These are phyloP conservation scores for Desmophyllum pertusum DNA, from an alignment of 92 coral and sea anemone species.

Conservation along the genomic window DNA sequence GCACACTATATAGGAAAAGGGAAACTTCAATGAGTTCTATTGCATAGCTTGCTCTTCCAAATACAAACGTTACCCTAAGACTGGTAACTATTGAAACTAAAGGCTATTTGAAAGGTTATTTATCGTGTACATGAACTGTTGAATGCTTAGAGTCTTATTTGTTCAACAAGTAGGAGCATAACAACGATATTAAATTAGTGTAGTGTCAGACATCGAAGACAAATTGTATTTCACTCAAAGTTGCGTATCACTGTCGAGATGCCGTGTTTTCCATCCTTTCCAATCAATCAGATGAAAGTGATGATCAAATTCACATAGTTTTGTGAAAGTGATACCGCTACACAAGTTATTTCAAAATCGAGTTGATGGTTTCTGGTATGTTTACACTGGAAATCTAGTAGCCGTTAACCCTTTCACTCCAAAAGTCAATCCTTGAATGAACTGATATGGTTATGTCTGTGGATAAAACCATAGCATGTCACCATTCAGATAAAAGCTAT, in stretches of 20 bases:
- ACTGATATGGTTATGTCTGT: not conserved
- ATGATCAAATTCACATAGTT: too few species aligned
- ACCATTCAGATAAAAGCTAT: not conserved
- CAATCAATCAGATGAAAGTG: not conserved
- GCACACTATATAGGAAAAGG: too few species aligned
- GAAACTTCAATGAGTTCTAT: too few species aligned
- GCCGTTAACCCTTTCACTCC: not conserved
- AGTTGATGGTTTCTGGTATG: not conserved
- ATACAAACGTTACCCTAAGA: too few species aligned
- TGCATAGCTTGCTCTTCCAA: too few species aligned
- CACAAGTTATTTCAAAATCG: constrained; percentile 16
- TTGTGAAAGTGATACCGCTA: constrained; percentile 13
- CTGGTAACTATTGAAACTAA: not conserved
- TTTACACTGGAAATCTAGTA: not conserved
- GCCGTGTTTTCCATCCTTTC: not conserved
- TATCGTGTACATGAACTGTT: not conserved
- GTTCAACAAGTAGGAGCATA: not conserved
- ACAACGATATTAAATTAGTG: not conserved
- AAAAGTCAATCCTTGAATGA: not conserved
- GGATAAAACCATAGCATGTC: not conserved
- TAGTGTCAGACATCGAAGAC: not conserved
- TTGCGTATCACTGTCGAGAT: too few species aligned
- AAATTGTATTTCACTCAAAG: not conserved
- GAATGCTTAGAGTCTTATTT: not conserved
- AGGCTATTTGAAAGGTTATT: not conserved